These are phyloP conservation scores for Eleginops maclovinus DNA, from an alignment of 2,113 vertebrate species.

Conservation along the genomic window DNA sequence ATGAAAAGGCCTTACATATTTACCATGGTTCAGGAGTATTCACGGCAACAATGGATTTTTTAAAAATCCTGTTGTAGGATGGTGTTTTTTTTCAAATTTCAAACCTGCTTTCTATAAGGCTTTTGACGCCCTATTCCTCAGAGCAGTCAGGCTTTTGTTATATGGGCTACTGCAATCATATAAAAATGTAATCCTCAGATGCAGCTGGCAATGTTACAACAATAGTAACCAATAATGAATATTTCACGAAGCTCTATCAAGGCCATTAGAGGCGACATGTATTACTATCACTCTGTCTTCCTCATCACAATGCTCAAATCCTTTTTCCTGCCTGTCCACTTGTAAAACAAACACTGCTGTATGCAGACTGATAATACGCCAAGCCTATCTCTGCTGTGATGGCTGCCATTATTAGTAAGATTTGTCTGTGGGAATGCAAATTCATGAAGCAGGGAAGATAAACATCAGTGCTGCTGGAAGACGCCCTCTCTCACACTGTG, in stretches of 20 bases:
- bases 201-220: constrained; percentile 64
- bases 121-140: constrained; percentile 15
- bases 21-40: neutral
- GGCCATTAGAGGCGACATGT: constrained; percentile 71
- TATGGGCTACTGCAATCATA: constrained; percentile 48
- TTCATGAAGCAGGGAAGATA: constrained; percentile 75
- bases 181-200: constrained; percentile 62
- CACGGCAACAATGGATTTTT: neutral
- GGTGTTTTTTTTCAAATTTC: constrained; percentile 1
- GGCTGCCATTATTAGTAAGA: constrained; percentile 74
- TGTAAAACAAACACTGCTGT: constrained; percentile 76
- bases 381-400: constrained; percentile 52
- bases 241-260: constrained; percentile 71
- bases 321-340: constrained; percentile 68
- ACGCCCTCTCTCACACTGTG: constrained; percentile 70
- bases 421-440: constrained; percentile 78
- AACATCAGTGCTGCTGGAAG: constrained; percentile 72
- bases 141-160: constrained; percentile 38
- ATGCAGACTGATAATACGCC: constrained; percentile 62
- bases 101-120: neutral
- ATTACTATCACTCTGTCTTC: constrained; percentile 71
- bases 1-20: constrained; percentile 33
- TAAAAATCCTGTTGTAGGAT: neutral
- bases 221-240: constrained; percentile 78
- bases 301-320: constrained; percentile 71